phyloP scores from a whole-genome alignment of 2,113 vertebrate genomes.

The Tinamus guttatus region DNA sequence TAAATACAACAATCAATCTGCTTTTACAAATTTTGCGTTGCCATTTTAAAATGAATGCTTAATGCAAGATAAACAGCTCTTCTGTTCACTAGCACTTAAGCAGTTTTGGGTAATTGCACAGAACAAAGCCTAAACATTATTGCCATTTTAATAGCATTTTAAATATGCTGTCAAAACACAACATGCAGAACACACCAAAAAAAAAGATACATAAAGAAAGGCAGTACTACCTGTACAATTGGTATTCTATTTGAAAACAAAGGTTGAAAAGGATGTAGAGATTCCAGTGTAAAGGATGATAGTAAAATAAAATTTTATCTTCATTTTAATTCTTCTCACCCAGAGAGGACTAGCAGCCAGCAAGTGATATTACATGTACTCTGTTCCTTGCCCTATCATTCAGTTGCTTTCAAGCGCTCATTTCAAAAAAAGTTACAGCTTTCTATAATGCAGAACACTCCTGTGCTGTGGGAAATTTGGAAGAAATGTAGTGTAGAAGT shows the following conservation, averaged over 20 bases:
- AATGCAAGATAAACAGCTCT: constrained; percentile 49
- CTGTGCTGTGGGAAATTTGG: neutral
- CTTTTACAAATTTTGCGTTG: constrained; percentile 6
- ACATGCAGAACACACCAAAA: constrained; percentile 26
- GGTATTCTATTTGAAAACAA: neutral
- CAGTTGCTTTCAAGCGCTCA: neutral
- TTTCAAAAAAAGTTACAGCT: neutral
- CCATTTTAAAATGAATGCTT: neutral
- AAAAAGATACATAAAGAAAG: constrained; percentile 13
- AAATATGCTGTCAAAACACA: constrained; percentile 56
- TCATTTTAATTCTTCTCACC: constrained; percentile 1
- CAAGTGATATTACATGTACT: neutral
- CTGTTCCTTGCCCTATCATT: neutral
- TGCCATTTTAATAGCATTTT: constrained; percentile 54
- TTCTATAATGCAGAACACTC: neutral
- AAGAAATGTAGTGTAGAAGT: neutral
- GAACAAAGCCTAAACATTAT: constrained; percentile 60
- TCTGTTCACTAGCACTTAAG: constrained; percentile 2
- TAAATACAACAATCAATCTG: neutral
- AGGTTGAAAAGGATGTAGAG: neutral
- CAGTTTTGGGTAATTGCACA: constrained; percentile 60
- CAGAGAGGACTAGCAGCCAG: neutral
- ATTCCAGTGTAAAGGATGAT: neutral
- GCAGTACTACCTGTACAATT: neutral
- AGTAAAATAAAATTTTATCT: neutral